A percentile compares a stretch with the other conserved stretches of the same genome.
phyloP scores from a whole-genome alignment of 2,113 vertebrate genomes.

The Sinocyclocheilus anshuiensis region DNA sequence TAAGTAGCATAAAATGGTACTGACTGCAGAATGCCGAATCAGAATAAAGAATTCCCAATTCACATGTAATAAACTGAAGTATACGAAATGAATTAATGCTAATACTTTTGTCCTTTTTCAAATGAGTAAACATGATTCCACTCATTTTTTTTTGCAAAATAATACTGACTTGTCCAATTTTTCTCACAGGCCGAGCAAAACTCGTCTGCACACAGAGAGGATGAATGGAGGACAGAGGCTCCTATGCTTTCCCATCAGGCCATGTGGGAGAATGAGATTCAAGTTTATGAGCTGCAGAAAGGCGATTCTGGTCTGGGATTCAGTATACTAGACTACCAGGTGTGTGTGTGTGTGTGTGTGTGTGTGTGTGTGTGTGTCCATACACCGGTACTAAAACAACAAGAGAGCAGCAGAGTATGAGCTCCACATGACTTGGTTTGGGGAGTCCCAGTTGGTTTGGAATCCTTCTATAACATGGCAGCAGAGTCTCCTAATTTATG shows the following conservation, averaged over 20 bases:
- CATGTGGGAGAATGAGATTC: conserved; percentile 89
- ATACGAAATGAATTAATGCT: neutral
- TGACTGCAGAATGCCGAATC: too few species aligned
- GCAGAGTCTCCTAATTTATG: conserved; percentile 10
- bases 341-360: conserved; percentile 73
- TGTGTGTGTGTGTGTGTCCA: conserved; percentile 47
- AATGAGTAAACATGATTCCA: neutral
- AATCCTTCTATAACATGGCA: conserved; percentile 21
- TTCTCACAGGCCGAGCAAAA: conserved; percentile 70
- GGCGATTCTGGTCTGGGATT: conserved; percentile 90
- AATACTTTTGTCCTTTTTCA: neutral
- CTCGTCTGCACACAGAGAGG: conserved; percentile 78
- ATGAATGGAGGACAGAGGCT: conserved; percentile 71
- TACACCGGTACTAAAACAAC: neutral
- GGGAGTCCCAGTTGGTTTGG: conserved; percentile 21
- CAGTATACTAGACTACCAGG: conserved; percentile 98
- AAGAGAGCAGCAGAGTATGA: conserved; percentile 51
- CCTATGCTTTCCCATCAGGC: conserved; percentile 83
- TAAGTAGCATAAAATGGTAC: neutral
- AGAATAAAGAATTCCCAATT: neutral
- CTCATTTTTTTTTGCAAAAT: neutral
- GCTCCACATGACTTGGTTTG: neutral
- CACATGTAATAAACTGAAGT: neutral
- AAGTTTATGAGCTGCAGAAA: conserved; percentile 88
- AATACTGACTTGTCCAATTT: neutral